Conservation (phyloP, 2,113 vertebrate genomes). For the Onychostoma macrolepis region DNA sequence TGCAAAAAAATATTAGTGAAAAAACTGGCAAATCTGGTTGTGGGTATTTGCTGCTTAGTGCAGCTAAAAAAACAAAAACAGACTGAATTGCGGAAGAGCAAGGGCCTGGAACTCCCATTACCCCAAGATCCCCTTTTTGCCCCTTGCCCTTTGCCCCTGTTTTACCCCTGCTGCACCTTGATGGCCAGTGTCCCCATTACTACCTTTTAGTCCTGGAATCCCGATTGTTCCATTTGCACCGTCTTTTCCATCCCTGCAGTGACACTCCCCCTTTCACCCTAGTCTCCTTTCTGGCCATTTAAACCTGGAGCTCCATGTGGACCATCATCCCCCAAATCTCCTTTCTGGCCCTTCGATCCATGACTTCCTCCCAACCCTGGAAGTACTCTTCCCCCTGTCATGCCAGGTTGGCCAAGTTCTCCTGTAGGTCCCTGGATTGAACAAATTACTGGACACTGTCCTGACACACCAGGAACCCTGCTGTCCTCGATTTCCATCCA, state of each 20-base stretch:
- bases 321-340: conserved; percentile 66
- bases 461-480: conserved; percentile 67
- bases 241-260: conserved; percentile 67
- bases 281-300: conserved; percentile 68
- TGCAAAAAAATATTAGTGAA: conserved; percentile 64
- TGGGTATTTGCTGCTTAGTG: conserved; percentile 51
- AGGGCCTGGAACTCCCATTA: conserved; percentile 65
- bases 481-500: conserved; percentile 60
- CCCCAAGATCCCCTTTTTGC: conserved; percentile 57
- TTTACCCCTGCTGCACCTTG: conserved; percentile 58
- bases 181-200: conserved; percentile 58
- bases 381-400: no score
- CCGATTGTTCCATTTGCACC: conserved; percentile 63
- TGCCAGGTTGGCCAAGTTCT: no score
- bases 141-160: no score
- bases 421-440: conserved; percentile 62
- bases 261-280: conserved; percentile 66
- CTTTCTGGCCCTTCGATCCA: conserved; percentile 64
- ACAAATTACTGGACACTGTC: conserved; percentile 68
- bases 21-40: conserved; percentile 51
- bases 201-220: conserved; percentile 61
- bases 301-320: conserved; percentile 58
- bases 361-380: no score
- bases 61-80: conserved; percentile 72
- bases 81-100: conserved; percentile 71